These are phyloP conservation scores for Indicator maculatus DNA, from an alignment of 2,113 vertebrate genomes.

Conservation along the genomic window DNA sequence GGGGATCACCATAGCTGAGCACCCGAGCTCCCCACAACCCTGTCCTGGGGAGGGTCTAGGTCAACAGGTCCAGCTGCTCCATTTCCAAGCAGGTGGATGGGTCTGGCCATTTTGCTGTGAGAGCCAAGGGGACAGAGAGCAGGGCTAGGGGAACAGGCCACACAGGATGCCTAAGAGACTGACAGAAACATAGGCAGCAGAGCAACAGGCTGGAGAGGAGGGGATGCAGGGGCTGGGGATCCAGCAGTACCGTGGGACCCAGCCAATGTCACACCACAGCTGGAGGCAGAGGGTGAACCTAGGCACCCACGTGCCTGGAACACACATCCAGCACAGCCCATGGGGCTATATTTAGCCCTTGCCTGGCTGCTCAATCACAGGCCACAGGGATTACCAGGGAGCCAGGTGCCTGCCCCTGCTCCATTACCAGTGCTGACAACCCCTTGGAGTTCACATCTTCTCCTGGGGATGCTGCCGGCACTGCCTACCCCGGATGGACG, in stretches of 20 bases:
- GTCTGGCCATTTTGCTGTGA: not conserved
- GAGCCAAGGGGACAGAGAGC: not conserved
- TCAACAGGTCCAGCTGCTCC: not conserved
- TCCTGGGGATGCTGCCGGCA: not conserved
- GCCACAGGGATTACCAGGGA: not conserved
- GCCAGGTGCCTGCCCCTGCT: accelerated
- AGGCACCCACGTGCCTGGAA: accelerated
- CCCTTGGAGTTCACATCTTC: not conserved
- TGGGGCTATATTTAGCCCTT: not conserved
- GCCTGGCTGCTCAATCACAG: not conserved
- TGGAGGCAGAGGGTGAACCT: not conserved
- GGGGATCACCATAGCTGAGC: not conserved
- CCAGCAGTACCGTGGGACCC: not conserved
- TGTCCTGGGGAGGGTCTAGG: not conserved
- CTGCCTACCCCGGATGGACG: not conserved
- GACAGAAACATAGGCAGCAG: not conserved
- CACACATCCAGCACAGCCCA: not conserved
- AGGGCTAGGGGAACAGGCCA: not conserved
- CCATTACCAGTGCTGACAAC: not conserved
- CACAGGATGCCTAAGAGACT: not conserved
- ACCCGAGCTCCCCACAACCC: not conserved
- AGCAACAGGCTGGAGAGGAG: not conserved
- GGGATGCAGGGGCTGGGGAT: not conserved
- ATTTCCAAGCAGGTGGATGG: not conserved
- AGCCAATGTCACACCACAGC: not conserved